These are phyloP conservation scores for Gallinago media DNA, from an alignment of 2,113 vertebrate species.

Conservation along the genomic window DNA sequence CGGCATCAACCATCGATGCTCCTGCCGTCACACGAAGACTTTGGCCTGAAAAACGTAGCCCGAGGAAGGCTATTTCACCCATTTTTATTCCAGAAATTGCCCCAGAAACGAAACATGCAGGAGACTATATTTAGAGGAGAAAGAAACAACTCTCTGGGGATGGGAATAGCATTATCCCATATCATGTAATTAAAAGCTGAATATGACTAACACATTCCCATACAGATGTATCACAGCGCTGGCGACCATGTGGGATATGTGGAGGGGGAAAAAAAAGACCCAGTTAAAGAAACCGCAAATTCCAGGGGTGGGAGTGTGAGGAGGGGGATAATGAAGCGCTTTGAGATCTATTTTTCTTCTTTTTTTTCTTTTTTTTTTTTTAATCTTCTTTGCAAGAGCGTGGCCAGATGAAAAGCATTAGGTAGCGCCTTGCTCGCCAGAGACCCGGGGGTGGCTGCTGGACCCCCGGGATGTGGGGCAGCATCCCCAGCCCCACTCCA, in stretches of 20 bases:
- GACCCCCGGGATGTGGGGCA: accelerated
- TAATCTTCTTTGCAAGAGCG: not conserved
- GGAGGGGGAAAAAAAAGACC: not conserved
- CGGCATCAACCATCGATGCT: not conserved
- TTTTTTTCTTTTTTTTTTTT: too few relatives aligned
- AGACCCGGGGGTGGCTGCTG: not conserved
- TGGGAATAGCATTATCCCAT: not conserved
- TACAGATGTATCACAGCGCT: not conserved
- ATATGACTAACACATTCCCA: conserved; percentile 42
- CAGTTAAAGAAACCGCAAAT: conserved; percentile 31
- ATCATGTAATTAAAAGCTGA: conserved; percentile 44
- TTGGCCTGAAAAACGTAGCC: not conserved
- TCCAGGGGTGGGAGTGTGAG: conserved; percentile 5
- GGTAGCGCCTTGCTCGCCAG: not conserved
- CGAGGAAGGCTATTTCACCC: not conserved
- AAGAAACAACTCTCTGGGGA: not conserved
- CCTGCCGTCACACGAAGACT: not conserved
- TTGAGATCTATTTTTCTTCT: not conserved
- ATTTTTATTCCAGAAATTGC: conserved; percentile 1
- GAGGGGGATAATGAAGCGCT: not conserved
- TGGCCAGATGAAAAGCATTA: conserved; percentile 25
- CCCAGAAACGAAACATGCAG: not conserved
- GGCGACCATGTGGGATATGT: not conserved
- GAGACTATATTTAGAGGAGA: not conserved
- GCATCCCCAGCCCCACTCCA: not conserved